Percentiles rank a stretch among this genome's conserved stretches.
Evolutionary conservation across 2,113 vertebrate genomes (phyloP).

Genomic region (Mustelus asterias): DNA sequence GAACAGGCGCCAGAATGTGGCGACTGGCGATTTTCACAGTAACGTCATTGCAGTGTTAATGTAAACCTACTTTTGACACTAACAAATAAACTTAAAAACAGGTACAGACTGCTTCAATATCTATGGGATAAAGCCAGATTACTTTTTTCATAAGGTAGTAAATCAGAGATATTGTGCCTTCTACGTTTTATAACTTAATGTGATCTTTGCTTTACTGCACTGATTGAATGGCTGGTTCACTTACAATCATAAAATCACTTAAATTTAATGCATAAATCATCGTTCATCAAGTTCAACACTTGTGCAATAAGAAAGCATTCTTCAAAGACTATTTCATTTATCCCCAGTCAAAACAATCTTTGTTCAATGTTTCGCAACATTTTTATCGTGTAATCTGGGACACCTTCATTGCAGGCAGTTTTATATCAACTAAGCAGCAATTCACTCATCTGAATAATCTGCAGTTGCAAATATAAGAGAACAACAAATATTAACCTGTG

Average conservation of each 20-base stretch:
- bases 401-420: background rate
- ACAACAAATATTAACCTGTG: background rate
- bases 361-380: background rate
- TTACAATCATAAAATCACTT: background rate
- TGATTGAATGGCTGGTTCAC: background rate
- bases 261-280: background rate
- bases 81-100: no score
- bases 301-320: background rate
- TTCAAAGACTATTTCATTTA: background rate
- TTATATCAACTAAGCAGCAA: background rate
- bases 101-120: background rate
- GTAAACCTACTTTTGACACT: no score
- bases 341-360: background rate
- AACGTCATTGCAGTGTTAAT: no score
- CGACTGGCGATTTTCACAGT: no score
- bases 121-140: no score
- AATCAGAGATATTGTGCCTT: constrained; percentile 1
- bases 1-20: no score
- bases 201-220: background rate
- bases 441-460: background rate
- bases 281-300: background rate
- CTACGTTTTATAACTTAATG: background rate
- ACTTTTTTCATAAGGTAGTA: background rate
- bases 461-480: no score
- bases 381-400: background rate